Percentiles rank a stretch among this genome's conserved stretches.
Evolutionary conservation across 2,797 vertebrate species (phyloP).

Genomic region (Gallinago stenura): DNA sequence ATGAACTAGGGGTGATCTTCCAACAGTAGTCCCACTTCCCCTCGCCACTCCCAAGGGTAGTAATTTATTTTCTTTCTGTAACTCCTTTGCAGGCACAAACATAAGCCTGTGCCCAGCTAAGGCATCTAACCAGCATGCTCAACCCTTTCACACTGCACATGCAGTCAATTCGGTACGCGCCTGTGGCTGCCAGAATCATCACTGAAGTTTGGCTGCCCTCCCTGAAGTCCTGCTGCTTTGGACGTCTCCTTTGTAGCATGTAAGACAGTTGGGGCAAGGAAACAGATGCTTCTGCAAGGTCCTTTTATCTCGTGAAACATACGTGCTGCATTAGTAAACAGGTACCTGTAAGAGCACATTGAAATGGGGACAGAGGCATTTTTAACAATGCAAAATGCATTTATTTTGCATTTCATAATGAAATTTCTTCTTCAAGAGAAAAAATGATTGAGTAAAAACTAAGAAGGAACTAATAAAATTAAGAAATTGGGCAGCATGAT

Average conservation of each 20-base stretch:
- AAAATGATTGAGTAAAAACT: neutral
- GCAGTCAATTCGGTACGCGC: neutral
- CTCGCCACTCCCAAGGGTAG: neutral
- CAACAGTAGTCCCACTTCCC: neutral
- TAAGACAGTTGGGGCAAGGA: slow-evolving; percentile 20
- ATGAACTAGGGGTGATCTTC: neutral
- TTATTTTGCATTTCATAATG: neutral
- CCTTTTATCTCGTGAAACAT: neutral
- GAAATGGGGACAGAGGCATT: neutral
- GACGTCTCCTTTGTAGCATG: neutral
- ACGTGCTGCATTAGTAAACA: neutral
- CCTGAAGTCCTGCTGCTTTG: slow-evolving; percentile 59
- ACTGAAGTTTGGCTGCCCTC: slow-evolving; percentile 51
- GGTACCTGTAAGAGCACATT: neutral
- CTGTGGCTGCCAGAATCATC: slow-evolving; percentile 50
- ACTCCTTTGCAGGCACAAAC: neutral
- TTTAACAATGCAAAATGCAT: neutral
- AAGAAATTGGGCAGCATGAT: neutral
- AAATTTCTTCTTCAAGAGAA: neutral
- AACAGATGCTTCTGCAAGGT: slow-evolving; percentile 58
- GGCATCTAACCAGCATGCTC: neutral
- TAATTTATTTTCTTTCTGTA: neutral
- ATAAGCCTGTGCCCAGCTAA: neutral
- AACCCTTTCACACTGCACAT: neutral
- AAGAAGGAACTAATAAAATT: neutral